These are phyloP conservation scores for Phthorimaea operculella DNA, from an alignment of 1,140 invertebrate genomes.

Conservation along the genomic window DNA sequence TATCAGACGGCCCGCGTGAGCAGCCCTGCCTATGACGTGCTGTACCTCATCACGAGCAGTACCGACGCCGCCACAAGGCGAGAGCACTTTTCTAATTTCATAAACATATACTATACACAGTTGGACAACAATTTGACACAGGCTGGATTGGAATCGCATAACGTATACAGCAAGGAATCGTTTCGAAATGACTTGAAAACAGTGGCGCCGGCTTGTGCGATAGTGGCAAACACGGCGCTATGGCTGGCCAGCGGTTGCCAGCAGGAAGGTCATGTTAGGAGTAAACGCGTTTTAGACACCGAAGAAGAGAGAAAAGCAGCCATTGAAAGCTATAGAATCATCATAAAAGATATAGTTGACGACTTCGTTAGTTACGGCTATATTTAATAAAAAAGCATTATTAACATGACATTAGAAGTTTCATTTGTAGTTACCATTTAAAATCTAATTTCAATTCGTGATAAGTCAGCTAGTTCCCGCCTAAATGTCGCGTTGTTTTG, in stretches of 20 bases:
- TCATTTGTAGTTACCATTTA: no score
- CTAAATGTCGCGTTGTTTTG: no score
- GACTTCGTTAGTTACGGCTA: slow-evolving; percentile 24
- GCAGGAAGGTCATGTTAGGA: slow-evolving; percentile 53
- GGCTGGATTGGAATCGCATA: slow-evolving; percentile 18
- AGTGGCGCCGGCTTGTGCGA: slow-evolving; percentile 44
- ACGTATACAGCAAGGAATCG: slow-evolving; percentile 30
- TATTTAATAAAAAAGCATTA: no score
- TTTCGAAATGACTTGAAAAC: slow-evolving; percentile 41
- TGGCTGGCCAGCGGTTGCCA: slow-evolving; percentile 51
- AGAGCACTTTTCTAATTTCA: slow-evolving; percentile 28
- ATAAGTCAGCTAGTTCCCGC: no score
- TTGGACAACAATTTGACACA: slow-evolving; percentile 27
- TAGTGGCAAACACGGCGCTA: slow-evolving; percentile 49
- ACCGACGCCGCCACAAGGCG: slow-evolving; percentile 28
- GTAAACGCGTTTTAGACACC: slow-evolving; percentile 34
- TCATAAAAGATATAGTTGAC: slow-evolving; percentile 43
- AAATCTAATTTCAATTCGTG: no score
- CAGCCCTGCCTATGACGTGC: slow-evolving; percentile 44
- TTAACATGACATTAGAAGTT: no score
- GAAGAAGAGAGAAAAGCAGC: slow-evolving; percentile 32
- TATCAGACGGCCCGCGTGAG: slow-evolving; percentile 47
- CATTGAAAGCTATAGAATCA: slow-evolving; percentile 29
- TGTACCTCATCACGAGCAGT: slow-evolving; percentile 47
- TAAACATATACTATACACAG: slow-evolving; percentile 42